Percentiles rank a stretch among this genome's conserved stretches.
Evolutionary conservation across 2,888 invertebrate genomes (phyloP).

Genomic region (Brachyptera putata): DNA sequence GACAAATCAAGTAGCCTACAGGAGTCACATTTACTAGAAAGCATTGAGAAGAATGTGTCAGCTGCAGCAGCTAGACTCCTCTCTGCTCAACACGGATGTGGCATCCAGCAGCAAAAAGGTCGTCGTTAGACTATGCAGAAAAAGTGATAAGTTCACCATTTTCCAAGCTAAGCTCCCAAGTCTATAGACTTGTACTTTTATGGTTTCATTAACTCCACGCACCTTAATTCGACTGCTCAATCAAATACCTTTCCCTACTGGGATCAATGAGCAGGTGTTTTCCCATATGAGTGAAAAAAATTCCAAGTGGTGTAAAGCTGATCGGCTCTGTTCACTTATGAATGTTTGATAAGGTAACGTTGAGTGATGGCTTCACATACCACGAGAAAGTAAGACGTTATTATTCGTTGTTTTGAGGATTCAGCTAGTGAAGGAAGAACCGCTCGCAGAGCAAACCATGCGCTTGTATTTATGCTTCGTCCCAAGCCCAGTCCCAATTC

Average conservation of each 20-base stretch:
- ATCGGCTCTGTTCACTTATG: slow-evolving; percentile 19
- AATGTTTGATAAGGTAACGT: slow-evolving; percentile 22
- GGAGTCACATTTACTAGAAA: background rate
- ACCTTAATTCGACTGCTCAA: slow-evolving; percentile 17
- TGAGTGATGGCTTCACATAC: slow-evolving; percentile 11
- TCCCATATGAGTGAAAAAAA: slow-evolving; percentile 7
- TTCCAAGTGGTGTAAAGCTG: slow-evolving; percentile 2
- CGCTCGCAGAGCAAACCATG: slow-evolving; percentile 27
- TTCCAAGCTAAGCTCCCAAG: slow-evolving; percentile 23
- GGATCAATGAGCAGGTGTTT: slow-evolving; percentile 19
- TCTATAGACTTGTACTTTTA: slow-evolving; percentile 18
- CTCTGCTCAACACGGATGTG: no score
- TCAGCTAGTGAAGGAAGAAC: no score
- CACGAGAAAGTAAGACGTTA: no score
- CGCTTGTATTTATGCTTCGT: slow-evolving; percentile 28
- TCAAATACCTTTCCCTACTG: slow-evolving; percentile 20
- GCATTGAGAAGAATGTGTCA: background rate
- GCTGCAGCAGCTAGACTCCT: slow-evolving; percentile 10
- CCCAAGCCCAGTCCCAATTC: no score
- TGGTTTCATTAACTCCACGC: slow-evolving; percentile 21
- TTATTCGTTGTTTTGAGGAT: no score
- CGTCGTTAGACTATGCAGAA: slow-evolving; percentile 18
- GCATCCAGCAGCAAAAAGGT: background rate
- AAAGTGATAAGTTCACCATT: slow-evolving; percentile 23
- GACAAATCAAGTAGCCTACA: no score